Evolutionary conservation across 2,113 vertebrate genomes (phyloP).

Genomic region (Cathartes aura): DNA sequence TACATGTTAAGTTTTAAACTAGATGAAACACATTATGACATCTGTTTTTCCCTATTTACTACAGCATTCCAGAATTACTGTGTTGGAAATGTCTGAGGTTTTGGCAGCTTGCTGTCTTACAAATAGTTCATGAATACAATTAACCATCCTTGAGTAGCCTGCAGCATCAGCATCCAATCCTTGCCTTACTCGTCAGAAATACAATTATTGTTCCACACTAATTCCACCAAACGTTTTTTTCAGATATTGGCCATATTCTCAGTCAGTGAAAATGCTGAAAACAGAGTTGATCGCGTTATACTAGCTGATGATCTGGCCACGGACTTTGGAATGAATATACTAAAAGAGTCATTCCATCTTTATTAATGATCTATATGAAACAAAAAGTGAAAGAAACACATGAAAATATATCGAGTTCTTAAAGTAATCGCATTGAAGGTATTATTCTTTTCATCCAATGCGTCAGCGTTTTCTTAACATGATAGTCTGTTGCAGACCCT

Average conservation of each 20-base stretch:
- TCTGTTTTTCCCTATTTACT: conserved; percentile 56
- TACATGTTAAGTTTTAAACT: conserved; percentile 55
- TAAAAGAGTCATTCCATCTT: neutral
- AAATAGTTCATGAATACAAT: conserved; percentile 65
- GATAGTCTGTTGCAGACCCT: neutral
- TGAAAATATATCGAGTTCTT: neutral
- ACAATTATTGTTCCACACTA: neutral
- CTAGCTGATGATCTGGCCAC: neutral
- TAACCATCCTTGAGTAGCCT: conserved; percentile 55
- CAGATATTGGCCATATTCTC: neutral
- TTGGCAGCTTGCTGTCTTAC: conserved; percentile 60
- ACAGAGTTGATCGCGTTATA: neutral
- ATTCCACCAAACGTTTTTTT: neutral
- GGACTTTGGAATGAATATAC: neutral
- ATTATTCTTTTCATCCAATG: neutral
- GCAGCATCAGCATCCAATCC: conserved; percentile 41
- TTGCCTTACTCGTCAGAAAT: neutral
- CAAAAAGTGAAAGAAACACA: neutral
- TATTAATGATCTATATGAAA: neutral
- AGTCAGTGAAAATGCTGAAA: neutral
- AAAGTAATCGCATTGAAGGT: neutral
- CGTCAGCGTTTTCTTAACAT: neutral
- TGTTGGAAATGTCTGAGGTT: conserved; percentile 60
- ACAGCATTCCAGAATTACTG: conserved; percentile 39
- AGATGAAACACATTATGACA: conserved; percentile 57